A percentile compares a stretch with the other conserved stretches of the same genome.
Conservation (phyloP, 2,113 vertebrate species). For the Calyptomena viridis region DNA sequence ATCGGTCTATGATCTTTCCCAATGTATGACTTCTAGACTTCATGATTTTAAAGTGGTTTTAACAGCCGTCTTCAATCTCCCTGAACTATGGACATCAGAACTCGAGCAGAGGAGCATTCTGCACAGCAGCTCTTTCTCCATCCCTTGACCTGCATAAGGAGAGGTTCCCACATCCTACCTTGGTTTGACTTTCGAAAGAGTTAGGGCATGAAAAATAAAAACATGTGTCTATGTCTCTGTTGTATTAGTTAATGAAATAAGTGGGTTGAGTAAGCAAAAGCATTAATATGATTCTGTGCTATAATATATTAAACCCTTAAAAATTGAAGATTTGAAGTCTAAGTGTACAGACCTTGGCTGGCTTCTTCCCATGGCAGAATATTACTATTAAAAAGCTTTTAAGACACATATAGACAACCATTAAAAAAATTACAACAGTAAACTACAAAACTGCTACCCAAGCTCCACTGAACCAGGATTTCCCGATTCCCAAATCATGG, state of each 20-base stretch:
- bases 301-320: background rate
- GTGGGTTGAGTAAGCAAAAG: constrained; percentile 25
- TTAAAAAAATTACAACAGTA: background rate
- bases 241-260: constrained; percentile 35
- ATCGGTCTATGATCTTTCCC: background rate
- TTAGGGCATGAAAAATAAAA: constrained; percentile 14
- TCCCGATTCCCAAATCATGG: background rate
- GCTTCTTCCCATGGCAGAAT: background rate
- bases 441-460: background rate
- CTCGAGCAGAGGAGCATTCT: background rate
- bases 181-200: no score
- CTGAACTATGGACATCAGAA: background rate
- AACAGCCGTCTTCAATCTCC: background rate
- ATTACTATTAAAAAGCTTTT: background rate
- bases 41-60: background rate
- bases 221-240: background rate
- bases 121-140: background rate
- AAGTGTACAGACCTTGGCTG: background rate
- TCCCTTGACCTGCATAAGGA: no score
- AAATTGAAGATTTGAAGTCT: background rate
- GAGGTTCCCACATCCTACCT: no score
- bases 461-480: accelerated
- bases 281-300: background rate
- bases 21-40: background rate
- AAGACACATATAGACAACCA: background rate